phyloP scores from a whole-genome alignment of 1,140 invertebrate species.

The Drosophila bifasciata region DNA sequence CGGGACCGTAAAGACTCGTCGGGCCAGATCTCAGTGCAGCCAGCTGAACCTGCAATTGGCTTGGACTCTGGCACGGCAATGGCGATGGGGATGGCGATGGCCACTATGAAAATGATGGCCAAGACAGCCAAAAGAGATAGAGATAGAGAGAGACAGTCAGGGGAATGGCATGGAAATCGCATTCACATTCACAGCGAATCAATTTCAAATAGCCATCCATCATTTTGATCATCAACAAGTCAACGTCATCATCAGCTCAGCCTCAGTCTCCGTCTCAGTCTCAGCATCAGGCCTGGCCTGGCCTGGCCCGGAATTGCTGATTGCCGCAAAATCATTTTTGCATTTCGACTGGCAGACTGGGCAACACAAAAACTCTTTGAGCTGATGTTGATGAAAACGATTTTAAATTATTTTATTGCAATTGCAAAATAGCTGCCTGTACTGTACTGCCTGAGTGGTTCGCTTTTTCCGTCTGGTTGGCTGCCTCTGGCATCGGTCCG shows the following conservation, averaged over 20 bases:
- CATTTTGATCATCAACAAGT: constrained; percentile 61
- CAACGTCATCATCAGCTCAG: constrained; percentile 31
- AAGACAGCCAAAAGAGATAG: constrained; percentile 14
- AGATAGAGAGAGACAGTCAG: constrained; percentile 9
- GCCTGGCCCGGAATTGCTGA: constrained; percentile 39
- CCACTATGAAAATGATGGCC: constrained; percentile 50
- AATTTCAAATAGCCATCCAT: constrained; percentile 79
- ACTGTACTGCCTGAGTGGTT: constrained; percentile 62
- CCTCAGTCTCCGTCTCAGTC: no score
- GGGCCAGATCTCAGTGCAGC: not conserved
- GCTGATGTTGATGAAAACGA: constrained; percentile 81
- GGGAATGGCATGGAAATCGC: constrained; percentile 18
- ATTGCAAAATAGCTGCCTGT: constrained; percentile 80
- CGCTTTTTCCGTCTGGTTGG: constrained; percentile 21
- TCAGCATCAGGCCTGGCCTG: no score
- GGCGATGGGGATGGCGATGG: no score
- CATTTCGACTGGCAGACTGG: constrained; percentile 50
- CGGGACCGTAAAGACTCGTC: constrained; percentile 48
- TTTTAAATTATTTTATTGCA: constrained; percentile 83
- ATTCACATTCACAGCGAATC: constrained; percentile 74
- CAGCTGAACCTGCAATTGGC: constrained; percentile 70
- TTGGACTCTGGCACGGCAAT: constrained; percentile 39
- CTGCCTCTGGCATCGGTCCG: constrained; percentile 34
- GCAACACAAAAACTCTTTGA: constrained; percentile 69
- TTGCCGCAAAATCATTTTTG: constrained; percentile 73